A percentile compares a stretch with the other conserved stretches of the same genome.
Conservation (phyloP, 2,888 invertebrate species). For the Creontiades dilutus region DNA sequence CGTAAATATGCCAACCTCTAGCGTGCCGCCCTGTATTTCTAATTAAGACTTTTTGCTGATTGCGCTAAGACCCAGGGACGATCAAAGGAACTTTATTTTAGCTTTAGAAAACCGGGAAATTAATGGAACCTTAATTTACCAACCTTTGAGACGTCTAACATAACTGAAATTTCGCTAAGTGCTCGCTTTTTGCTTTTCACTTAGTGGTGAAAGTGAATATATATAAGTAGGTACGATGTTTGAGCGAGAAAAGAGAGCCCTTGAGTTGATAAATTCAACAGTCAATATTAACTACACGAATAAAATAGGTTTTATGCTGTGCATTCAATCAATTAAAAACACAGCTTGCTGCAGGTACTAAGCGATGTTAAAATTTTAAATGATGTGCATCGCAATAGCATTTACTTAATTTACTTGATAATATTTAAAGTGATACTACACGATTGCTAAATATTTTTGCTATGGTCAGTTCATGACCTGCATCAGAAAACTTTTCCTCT, state of each 20-base stretch:
- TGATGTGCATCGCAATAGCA: too few species aligned
- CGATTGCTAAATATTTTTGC: too few species aligned
- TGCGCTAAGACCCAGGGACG: not conserved
- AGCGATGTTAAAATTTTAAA: too few species aligned
- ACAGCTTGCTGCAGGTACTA: too few species aligned
- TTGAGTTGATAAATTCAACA: not conserved
- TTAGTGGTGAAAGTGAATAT: not conserved
- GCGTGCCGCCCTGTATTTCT: not conserved
- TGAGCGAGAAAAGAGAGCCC: not conserved
- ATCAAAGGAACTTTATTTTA: slow-evolving; percentile 14
- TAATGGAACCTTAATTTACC: slow-evolving; percentile 26
- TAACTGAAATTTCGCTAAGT: not conserved
- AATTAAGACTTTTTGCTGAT: slow-evolving; percentile 17
- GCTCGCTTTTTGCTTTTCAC: not conserved
- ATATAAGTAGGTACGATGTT: not conserved
- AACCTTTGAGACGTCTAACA: not conserved
- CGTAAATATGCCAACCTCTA: not conserved
- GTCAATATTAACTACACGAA: too few species aligned
- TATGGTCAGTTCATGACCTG: too few species aligned
- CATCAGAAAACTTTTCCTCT: too few species aligned
- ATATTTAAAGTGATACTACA: too few species aligned
- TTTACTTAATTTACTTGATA: too few species aligned
- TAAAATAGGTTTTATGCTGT: too few species aligned
- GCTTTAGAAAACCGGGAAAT: not conserved
- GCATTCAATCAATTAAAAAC: too few species aligned